A percentile compares a stretch with the other conserved stretches of the same genome.
These are phyloP conservation scores for Aleiodes sp. DNA, from an alignment of 1,140 invertebrate species.

Conservation along the genomic window DNA sequence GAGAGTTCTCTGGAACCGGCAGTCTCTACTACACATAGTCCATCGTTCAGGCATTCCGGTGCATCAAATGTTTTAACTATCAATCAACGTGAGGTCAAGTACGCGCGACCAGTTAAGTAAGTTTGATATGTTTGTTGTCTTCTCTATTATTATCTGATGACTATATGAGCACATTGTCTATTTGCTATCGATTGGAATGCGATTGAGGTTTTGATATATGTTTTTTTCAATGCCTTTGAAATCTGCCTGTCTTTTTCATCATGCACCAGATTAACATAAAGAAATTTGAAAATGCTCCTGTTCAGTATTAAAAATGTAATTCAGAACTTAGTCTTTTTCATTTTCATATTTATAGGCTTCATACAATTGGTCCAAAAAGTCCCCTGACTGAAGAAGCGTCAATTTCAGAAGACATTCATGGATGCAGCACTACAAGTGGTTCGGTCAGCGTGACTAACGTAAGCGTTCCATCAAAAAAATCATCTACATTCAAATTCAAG, in stretches of 20 bases:
- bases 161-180: too few relatives aligned
- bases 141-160: too few relatives aligned
- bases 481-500: conserved; percentile 49
- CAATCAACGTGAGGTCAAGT: conserved; percentile 59
- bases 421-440: conserved; percentile 44
- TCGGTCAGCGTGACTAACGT: conserved; percentile 56
- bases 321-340: not conserved
- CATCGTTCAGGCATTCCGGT: conserved; percentile 46
- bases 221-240: not conserved
- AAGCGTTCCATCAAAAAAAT: conserved; percentile 50
- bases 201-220: not conserved
- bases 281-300: not conserved
- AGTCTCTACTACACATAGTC: conserved; percentile 45
- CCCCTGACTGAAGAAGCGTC: conserved; percentile 46
- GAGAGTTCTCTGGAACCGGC: conserved; percentile 54
- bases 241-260: too few relatives aligned
- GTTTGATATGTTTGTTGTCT: too few relatives aligned
- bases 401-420: conserved; percentile 48
- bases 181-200: too few relatives aligned
- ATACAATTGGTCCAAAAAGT: conserved; percentile 48
- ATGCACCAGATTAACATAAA: too few relatives aligned
- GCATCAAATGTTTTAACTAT: conserved; percentile 45
- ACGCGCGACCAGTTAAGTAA: conserved; percentile 62
- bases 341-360: conserved; percentile 43
- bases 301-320: conserved; percentile 11